Base-by-base conservation (phyloP, 2,113 vertebrate genomes). In the Ptyas mucosa region DNA sequence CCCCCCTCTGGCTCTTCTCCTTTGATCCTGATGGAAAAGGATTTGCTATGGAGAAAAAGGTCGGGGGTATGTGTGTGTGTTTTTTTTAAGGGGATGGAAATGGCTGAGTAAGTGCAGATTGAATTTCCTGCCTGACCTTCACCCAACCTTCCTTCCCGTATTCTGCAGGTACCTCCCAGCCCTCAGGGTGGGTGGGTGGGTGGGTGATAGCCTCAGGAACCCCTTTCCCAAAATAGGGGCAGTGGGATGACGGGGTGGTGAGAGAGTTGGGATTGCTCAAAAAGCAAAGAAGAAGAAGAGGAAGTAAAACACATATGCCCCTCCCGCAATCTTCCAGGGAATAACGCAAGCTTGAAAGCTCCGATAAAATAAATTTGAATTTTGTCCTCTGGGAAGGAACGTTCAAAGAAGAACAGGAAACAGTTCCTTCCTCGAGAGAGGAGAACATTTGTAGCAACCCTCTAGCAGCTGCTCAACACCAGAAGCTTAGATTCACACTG, bases 41-140 rank as follows among this genome's bases (percentile, higher is more conserved):
- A 51, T 51, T 87, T 51, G 46, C 85, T 51, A 24, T 6, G 3
- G 11, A 86, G 23, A 12, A 49, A 24, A 26, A 24, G 3, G 21
- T 10, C 0, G n/a, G n/a, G n/a, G n/a, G 1, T 21, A 6, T 43
- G 0, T 11, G 39, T 43, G 23, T 46, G 0, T 57, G 18, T 58
- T 61, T 61, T 58, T 61, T 61, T 61, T 61, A 29, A 49, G 23
- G 24, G 85, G 46, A 49, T 86, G 39, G 39, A 12, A 86, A 46
- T 51, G 43, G 8, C 85, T 43, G 39, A 86, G 46, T 24, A 46
- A 46, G 43, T 26, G 24, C 2, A 2, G 24, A 23, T 46, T 12
- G 43, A 26, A 11, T 51, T 11, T 14, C 2, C 11, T 87, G 21
- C 11, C 6, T 87, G 10, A 64, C 61, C 61, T n/a, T 87, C 46